These are phyloP conservation scores for Crenuchus spilurus DNA, from an alignment of 2,797 vertebrate species.

Conservation along the genomic window DNA sequence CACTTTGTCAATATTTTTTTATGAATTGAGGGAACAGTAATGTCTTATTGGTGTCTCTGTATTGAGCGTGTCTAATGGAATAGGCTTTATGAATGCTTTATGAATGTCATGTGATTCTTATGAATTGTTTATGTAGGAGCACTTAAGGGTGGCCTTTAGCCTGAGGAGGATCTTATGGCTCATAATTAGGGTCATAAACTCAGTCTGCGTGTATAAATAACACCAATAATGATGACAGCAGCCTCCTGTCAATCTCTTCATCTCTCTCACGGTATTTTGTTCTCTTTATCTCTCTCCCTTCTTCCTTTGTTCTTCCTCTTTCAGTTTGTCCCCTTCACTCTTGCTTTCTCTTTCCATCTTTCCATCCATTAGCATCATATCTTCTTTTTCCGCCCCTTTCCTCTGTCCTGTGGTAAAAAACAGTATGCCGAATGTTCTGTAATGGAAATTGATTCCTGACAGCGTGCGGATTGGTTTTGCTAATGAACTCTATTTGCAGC, in stretches of 20 bases:
- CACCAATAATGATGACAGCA: constrained; percentile 12
- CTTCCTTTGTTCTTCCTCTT: not conserved
- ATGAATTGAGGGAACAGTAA: not conserved
- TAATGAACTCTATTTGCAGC: constrained; percentile 47
- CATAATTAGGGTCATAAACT: constrained; percentile 39
- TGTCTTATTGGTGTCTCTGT: constrained; percentile 11
- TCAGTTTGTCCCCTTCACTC: not conserved
- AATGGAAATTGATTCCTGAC: constrained; percentile 52
- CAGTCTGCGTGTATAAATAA: constrained; percentile 24
- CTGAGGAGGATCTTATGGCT: not conserved
- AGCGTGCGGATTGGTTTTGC: constrained; percentile 49
- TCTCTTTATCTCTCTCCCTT: not conserved
- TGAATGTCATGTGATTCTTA: constrained; percentile 20
- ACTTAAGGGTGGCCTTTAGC: constrained; percentile 33
- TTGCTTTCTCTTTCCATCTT: not conserved
- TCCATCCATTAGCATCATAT: constrained; percentile 12
- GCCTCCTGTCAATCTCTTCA: not conserved
- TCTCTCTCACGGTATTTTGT: not conserved
- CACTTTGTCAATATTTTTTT: not conserved
- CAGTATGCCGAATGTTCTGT: not conserved
- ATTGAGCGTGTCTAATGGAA: constrained; percentile 2
- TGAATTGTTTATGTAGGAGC: constrained; percentile 37
- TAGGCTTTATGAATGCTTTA: constrained; percentile 24
- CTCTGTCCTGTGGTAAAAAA: not conserved
- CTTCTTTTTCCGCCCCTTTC: not conserved